A percentile compares a stretch with the other conserved stretches of the same genome.
Conservation (phyloP, 2,888 invertebrate species). For the Criorhina ranunculi region DNA sequence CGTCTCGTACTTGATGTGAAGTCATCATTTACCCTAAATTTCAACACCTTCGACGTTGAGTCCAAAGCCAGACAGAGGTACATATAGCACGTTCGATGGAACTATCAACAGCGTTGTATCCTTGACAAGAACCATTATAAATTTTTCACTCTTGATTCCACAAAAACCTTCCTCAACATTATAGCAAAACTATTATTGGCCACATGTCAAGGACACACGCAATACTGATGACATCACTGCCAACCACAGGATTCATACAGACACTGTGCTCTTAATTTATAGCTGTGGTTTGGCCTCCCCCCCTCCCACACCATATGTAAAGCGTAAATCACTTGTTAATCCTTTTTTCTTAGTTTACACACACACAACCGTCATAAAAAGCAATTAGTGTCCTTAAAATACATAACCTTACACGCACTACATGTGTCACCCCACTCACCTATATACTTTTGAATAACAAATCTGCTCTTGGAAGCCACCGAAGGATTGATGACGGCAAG, state of each 20-base stretch:
- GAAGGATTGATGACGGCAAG: slow-evolving; percentile 89
- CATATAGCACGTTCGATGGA: too few relatives aligned
- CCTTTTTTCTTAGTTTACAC: not conserved
- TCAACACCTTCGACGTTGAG: too few relatives aligned
- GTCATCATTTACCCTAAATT: too few relatives aligned
- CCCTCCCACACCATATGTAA: not conserved
- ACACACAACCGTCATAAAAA: not conserved
- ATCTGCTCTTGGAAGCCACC: slow-evolving; percentile 90
- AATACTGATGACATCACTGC: not conserved
- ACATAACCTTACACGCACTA: not conserved
- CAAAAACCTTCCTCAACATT: too few relatives aligned
- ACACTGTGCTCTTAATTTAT: slow-evolving; percentile 1
- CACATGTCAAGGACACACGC: slow-evolving; percentile 9
- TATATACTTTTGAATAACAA: slow-evolving; percentile 97
- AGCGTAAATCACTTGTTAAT: not conserved
- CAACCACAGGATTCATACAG: not conserved
- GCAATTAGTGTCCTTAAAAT: not conserved
- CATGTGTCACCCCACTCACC: slow-evolving; percentile 86
- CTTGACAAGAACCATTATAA: too few relatives aligned
- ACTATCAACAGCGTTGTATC: too few relatives aligned
- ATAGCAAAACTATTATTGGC: not conserved
- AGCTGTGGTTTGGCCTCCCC: not conserved
- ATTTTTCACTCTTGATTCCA: too few relatives aligned
- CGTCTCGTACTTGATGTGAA: too few relatives aligned
- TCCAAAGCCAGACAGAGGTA: too few relatives aligned